Evolutionary conservation across 1,140 invertebrate genomes (phyloP), one percentile per base, ranked within the genome.

Genomic region (Drosophila kikkawai): DNA sequence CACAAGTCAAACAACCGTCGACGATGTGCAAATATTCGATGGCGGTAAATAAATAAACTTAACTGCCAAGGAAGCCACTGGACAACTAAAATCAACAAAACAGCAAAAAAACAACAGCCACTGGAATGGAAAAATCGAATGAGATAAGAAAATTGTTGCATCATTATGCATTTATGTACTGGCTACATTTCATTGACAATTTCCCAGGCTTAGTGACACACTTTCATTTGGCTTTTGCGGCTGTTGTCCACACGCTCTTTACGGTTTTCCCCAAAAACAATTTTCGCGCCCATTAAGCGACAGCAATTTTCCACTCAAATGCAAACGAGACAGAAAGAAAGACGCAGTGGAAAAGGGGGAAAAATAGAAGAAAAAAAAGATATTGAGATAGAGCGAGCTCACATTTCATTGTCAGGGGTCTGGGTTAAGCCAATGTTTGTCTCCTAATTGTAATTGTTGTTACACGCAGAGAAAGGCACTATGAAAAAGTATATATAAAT

Each of bases 71-170:
- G 50, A 26, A 71, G 79, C 61, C 56, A 65, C 36, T 47, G 15
- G 26, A n/a, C 22, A 53, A 26, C 45, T 34, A 39, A 47, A 56
- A 32, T n/a, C 36, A 45, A 42, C 37, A 74, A 74, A 48, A 32
- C 65, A 44, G 29, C 50, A 48, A 42, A 41, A 42, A 41, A 50
- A 65, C 36, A 26, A 34, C 29, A 34, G 47, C 37, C 37, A 41
- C 45, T 36, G 45, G 6, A 11, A 8, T 29, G 47, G 63, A 65
- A 60, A 74, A 55, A 69, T 47, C 56, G 42, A 76, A 64, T 83
- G 80, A 79, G 84, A 87, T 87, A 83, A 88, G 84, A 88, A 87
- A 87, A 87, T 87, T 82, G 82, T 86, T 87, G 84, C 85, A 87
- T 88, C 85, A 87, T 87, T 87, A 84, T 65, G 79, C 71, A 82